These are phyloP conservation scores for Drosophila fungiperda DNA, from an alignment of 2,888 invertebrate species.

Conservation along the genomic window DNA sequence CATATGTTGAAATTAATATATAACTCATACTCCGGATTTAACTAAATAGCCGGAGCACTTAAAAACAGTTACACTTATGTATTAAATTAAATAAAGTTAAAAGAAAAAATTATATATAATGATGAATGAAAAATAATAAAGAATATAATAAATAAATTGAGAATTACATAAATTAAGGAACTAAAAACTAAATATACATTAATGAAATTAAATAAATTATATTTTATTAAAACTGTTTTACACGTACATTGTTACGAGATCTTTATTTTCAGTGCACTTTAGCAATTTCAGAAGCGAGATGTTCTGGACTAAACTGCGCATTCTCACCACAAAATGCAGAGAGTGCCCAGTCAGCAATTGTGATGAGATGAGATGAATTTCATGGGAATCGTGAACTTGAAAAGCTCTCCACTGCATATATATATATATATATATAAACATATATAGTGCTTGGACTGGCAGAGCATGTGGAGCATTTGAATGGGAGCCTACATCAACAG, in stretches of 20 bases:
- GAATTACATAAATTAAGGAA: rapidly evolving
- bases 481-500: slow-evolving; percentile 52
- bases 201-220: neutral
- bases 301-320: slow-evolving; percentile 50
- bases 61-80: neutral
- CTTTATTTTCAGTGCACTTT: slow-evolving; percentile 24
- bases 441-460: slow-evolving; percentile 16
- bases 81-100: neutral
- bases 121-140: neutral
- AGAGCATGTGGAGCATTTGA: slow-evolving; percentile 43
- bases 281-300: neutral
- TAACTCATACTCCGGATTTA: neutral
- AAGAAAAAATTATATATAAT: neutral
- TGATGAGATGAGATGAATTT: slow-evolving; percentile 4
- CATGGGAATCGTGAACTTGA: neutral
- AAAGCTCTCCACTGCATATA: slow-evolving; percentile 54
- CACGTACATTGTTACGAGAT: neutral
- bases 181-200: neutral
- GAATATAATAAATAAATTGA: neutral
- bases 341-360: slow-evolving; percentile 16
- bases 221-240: neutral
- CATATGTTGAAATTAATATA: neutral
- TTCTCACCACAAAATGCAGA: slow-evolving; percentile 59
- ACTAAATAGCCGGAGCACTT: neutral
- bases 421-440: neutral